Conservation (phyloP, 2,113 vertebrate species). For the Hydrolagus affinis region DNA sequence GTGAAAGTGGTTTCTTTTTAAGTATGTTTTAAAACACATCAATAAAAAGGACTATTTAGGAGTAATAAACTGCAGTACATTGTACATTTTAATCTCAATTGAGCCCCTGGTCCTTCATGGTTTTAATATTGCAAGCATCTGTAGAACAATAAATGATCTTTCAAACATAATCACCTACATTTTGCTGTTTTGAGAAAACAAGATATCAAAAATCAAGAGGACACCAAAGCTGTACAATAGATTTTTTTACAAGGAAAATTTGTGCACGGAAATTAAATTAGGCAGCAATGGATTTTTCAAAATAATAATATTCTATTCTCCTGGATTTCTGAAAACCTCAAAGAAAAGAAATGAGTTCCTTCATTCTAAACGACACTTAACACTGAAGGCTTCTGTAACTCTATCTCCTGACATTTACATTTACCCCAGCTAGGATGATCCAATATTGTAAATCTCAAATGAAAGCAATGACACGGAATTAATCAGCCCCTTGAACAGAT, state of each 20-base stretch:
- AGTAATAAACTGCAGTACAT: background rate
- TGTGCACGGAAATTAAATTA: background rate
- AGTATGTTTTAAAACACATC: background rate
- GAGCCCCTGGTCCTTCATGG: too few species aligned
- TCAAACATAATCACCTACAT: too few species aligned
- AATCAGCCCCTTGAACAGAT: conserved; percentile 3
- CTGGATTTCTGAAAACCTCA: too few species aligned
- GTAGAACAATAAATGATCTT: too few species aligned
- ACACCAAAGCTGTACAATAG: background rate
- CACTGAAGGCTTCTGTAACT: background rate
- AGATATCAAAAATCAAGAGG: background rate
- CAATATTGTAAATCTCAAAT: conserved; percentile 8
- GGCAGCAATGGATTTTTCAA: background rate
- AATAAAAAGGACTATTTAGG: background rate
- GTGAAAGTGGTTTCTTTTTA: background rate
- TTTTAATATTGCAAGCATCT: too few species aligned
- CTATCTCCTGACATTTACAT: conserved; percentile 26
- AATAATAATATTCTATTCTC: background rate
- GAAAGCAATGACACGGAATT: conserved; percentile 22
- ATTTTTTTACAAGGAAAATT: conserved; percentile 9
- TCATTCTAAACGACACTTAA: conserved; percentile 13
- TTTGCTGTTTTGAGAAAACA: background rate
- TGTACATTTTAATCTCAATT: background rate
- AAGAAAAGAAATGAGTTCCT: background rate
- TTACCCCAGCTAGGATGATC: conserved; percentile 9